Percentiles rank a stretch among this genome's conserved stretches.
Conservation (phyloP, 2,797 vertebrate genomes). For the Bradypodion pumilum region DNA sequence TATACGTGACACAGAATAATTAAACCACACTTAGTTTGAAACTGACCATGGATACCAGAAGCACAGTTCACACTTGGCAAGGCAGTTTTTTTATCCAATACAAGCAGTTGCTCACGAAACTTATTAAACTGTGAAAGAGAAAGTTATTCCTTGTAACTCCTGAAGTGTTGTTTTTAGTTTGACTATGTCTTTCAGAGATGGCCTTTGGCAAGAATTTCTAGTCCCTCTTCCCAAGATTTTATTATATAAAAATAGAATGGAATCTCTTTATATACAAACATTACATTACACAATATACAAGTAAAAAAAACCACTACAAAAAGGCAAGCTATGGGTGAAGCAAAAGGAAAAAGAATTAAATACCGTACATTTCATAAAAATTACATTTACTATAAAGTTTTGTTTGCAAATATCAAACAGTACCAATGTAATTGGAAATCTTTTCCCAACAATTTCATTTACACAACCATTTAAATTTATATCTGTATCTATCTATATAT, state of each 20-base stretch:
- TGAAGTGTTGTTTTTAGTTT: constrained; percentile 63
- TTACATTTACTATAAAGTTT: constrained; percentile 79
- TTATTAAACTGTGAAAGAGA: constrained; percentile 70
- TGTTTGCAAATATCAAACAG: constrained; percentile 84
- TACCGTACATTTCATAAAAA: constrained; percentile 87
- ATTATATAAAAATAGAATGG: constrained; percentile 86
- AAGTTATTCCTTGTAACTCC: constrained; percentile 74
- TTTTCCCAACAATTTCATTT: constrained; percentile 75
- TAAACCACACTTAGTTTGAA: constrained; percentile 79
- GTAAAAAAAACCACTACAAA: constrained; percentile 76
- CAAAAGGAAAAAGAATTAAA: constrained; percentile 74
- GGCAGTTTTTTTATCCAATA: constrained; percentile 74
- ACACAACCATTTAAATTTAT: constrained; percentile 55
- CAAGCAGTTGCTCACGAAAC: constrained; percentile 65
- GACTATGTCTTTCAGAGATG: constrained; percentile 75
- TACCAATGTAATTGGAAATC: constrained; percentile 76
- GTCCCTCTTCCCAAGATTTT: constrained; percentile 65
- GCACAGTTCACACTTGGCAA: constrained; percentile 80
- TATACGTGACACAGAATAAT: constrained; percentile 80
- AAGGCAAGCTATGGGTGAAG: constrained; percentile 41
- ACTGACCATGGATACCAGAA: constrained; percentile 78
- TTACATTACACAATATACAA: constrained; percentile 84
- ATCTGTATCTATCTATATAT: not conserved
- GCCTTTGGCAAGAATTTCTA: constrained; percentile 81
- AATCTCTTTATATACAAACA: constrained; percentile 84